Base-by-base conservation (phyloP, 2,797 vertebrate genomes). In the Aselliscus stoliczkanus region DNA sequence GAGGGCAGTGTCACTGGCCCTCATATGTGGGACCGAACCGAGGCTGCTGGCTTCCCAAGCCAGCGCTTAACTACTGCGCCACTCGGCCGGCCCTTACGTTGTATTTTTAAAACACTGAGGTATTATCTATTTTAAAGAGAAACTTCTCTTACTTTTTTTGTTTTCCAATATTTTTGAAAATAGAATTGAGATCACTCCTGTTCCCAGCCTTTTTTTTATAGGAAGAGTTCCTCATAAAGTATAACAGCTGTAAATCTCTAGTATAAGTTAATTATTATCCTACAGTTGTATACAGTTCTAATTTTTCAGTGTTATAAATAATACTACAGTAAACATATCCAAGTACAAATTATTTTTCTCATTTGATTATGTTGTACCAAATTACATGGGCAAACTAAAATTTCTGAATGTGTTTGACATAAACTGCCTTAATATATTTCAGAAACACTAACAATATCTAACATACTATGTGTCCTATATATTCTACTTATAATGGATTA, bases 341-440 rank as follows among this genome's bases (percentile, higher is more conserved):
- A 20, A 70, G 10, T 25, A 67, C 11, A 91, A 70, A 81, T 5
- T 39, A 39, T 37, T 93, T 84, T 93, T 88, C 58, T 97, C 58
- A 67, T 84, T 92, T 93, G 64, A 94, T 70, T 81, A 73, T 23
- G 81, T 50, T 50, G 20, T n/a, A 94, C 23, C 62, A 87, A 87
- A 72, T 14, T 31, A 82, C 3, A 39, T 62, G 60, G n/a, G 13
- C 23, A 52, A 87, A 77, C 5, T 73, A 4, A 84, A 81, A 62
- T 50, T 93, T 65, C 15, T 82, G 31, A 88, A 34, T 25, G 67
- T 1, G 5, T 75, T 50, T 93, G 65, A 91, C 39, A 91, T 39
- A 56, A 47, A 64, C 10, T 64, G 7, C 31, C 39, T 58, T 85
- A 80, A 69, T 27, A 11, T 18, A 73, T 87, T 90, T 69, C 50